Base-by-base conservation (phyloP, 2,797 vertebrate genomes). In the Anolis apletophallus region DNA sequence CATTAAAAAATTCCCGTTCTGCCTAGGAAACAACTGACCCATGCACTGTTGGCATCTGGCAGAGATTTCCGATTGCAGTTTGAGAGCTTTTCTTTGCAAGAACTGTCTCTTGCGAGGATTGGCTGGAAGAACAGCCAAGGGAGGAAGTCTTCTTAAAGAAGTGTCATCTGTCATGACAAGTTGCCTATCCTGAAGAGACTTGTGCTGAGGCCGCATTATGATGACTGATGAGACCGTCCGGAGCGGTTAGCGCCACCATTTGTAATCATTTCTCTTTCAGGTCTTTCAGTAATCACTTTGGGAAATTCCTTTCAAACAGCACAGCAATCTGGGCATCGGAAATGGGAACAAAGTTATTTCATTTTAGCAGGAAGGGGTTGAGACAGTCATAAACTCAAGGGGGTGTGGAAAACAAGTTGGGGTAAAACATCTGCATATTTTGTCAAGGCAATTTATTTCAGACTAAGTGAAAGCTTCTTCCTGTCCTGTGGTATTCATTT, bases 211-310 rank as follows among this genome's bases (percentile, higher is more conserved):
- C 73, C 4, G 0, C 77, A 52, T 86, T 90, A 91, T 90, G 91
- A 92, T 95, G 95, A 95, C 91, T 92, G 93, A 96, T 95, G 93
- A 95, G 90, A 86, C 91, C 29, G 3, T 36, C 36, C 1, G 2
- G 11, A 89, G 84, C 91, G 92, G 92, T 95, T 94, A 96, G 89
- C 91, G 90, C 84, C 74, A 86, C 92, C 93, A 91, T 96, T 95
- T 94, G 92, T 95, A 94, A 95, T 95, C 87, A 94, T 95, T 95
- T 93, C 93, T 93, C 93, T 92, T 84, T 83, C 84, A 88, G 87
- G 71, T 83, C 81, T 92, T 91, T 94, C 46, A 17, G 32, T 94
- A 94, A 94, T 93, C 91, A 91, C 88, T 91, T 91, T 52, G 67
- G 91, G 89, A 94, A 93, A 94, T 92, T 89, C 79, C 91, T 93